Evolutionary conservation across 2,797 vertebrate species (phyloP), one percentile per base, ranked within the genome.

Genomic region (Lepus townsendii): DNA sequence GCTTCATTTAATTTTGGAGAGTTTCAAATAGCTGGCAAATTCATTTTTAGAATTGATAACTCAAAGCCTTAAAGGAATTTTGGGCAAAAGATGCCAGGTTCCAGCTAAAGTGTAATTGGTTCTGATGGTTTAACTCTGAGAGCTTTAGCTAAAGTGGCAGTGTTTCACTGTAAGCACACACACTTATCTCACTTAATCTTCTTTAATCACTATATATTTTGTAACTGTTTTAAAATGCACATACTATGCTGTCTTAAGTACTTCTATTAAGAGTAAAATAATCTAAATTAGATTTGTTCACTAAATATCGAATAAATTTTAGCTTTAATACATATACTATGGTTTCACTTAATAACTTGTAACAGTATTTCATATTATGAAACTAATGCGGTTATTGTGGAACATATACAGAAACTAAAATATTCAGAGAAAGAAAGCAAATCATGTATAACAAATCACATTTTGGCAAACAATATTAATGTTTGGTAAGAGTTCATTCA

Each of bases 1-100:
- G 91, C 69, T 92, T 95, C 75, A 93, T 95, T 97, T 85, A 90
- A 77, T 88, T 95, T 27, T 2, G 27, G 65, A 83, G 5, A 89
- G 42, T 1, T 96, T 77, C 42, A 32, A n/a, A 88, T 71, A 89
- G 32, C 6, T 92, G 76, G 73, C 35, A 88, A 90, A 26, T 65
- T 4, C 90, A 78, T 10, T 85, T 72, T 27, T 0, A 91, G 5
- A 90, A 73, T 42, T 71, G 10, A 4, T n/a, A 83, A 47, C 38
- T 91, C 27, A 91, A 83, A 87, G 22, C 54, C 66, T 35, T 92
- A 89, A 83, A 30, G 90, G 32, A 47, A 30, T 2, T 90, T 82
- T 82, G 24, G 19, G 11, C 8, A 72, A 68, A 79, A 76, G n/a
- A 75, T 87, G 84, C 0, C 22, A 50, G 30, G 63, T 90, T 35